phyloP scores from a whole-genome alignment of 2,113 vertebrate genomes.

The Capreolus pygargus region DNA sequence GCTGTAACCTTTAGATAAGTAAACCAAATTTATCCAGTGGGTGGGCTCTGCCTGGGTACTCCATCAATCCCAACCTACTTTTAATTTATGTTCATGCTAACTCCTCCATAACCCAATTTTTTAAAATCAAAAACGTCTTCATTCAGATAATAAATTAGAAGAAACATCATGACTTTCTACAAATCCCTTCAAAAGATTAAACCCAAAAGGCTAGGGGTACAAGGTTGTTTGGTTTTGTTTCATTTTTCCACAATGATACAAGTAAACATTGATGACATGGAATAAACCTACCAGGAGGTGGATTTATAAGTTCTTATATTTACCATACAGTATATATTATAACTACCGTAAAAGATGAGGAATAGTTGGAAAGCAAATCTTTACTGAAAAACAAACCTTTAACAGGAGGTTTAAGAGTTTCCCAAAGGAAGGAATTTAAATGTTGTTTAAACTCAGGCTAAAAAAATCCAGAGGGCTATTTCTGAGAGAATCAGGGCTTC shows the following conservation, averaged over 20 bases:
- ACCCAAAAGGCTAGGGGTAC: not conserved
- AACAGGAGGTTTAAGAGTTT: not conserved
- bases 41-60: not conserved
- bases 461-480: not conserved
- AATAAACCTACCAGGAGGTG: not conserved
- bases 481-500: not conserved
- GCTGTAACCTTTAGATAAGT: not conserved
- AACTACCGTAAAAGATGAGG: not conserved
- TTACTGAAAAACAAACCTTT: conserved; percentile 1
- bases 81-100: not conserved
- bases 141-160: not conserved
- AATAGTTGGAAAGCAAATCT: not conserved
- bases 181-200: not conserved
- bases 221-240: not conserved
- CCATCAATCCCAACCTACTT: not conserved
- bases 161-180: not conserved
- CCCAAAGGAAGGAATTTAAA: not conserved
- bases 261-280: not conserved
- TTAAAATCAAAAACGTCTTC: not conserved
- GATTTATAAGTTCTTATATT: not conserved
- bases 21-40: not conserved
- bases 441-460: conserved; percentile 4
- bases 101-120: not conserved
- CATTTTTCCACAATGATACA: not conserved
- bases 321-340: not conserved